Evolutionary conservation across 92 coral and sea anemone species (phyloP).

Genomic region (Siderastrea radians): DNA sequence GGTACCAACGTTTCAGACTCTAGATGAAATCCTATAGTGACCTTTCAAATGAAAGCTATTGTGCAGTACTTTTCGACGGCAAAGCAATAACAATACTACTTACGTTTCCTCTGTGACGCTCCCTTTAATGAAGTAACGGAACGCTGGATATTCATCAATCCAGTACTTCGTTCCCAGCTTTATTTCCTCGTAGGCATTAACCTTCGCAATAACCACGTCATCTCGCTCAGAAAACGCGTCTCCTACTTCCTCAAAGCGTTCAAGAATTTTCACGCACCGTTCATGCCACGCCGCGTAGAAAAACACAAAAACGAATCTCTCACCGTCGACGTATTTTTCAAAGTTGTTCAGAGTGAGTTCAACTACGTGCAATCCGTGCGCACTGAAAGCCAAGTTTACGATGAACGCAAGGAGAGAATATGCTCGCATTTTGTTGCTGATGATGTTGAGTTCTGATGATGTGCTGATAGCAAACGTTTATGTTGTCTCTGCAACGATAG

Average conservation of each 20-base stretch:
- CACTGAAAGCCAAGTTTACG: constrained; percentile 3
- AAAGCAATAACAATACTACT: constrained; percentile 28
- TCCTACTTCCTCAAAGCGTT: constrained; percentile 71
- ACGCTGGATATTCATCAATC: constrained; percentile 93
- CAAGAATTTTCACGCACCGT: constrained; percentile 73
- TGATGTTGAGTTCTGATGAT: too few species aligned
- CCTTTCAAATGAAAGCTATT: too few species aligned
- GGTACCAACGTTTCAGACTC: background rate
- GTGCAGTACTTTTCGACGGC: background rate
- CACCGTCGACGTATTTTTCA: constrained; percentile 82
- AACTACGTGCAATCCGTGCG: constrained; percentile 34
- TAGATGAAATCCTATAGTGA: background rate
- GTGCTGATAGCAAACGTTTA: too few species aligned
- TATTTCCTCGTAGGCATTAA: constrained; percentile 92
- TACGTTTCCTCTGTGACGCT: constrained; percentile 96
- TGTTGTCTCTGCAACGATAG: too few species aligned
- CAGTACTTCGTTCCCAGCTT: constrained; percentile 92
- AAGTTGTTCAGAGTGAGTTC: constrained; percentile 69
- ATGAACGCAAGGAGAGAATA: background rate
- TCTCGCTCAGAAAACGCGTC: constrained; percentile 73
- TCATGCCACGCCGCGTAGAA: constrained; percentile 96
- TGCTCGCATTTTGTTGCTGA: constrained; percentile 1
- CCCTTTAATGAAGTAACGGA: constrained; percentile 92
- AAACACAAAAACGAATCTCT: constrained; percentile 91
- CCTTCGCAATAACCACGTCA: constrained; percentile 85